These are phyloP conservation scores for Actinemys pallida DNA, from an alignment of 2,113 vertebrate genomes.

Conservation along the genomic window DNA sequence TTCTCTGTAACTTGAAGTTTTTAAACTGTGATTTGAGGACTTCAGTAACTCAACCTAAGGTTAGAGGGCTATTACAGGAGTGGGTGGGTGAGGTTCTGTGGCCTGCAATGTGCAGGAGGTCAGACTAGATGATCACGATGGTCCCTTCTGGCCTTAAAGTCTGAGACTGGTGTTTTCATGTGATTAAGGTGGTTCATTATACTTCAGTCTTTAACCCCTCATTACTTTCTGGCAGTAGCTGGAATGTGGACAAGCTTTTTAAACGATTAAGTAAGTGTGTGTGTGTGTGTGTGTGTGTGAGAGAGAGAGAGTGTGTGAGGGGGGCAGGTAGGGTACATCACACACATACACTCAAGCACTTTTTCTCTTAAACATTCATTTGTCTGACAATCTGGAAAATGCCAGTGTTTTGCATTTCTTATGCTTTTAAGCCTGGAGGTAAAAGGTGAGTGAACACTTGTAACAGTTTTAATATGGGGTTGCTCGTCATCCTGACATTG, in stretches of 20 bases:
- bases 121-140: not conserved
- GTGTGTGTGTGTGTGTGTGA: fast-evolving
- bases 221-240: not conserved
- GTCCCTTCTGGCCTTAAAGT: not conserved
- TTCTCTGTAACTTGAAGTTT: not conserved
- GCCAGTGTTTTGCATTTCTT: not conserved
- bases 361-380: not conserved
- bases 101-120: not conserved
- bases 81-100: not conserved
- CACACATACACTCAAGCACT: not conserved
- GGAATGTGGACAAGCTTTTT: not conserved
- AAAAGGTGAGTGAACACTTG: not conserved
- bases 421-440: not conserved
- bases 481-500: not conserved
- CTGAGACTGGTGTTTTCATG: not conserved
- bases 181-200: not conserved
- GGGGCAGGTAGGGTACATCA: not conserved
- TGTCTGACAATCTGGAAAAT: not conserved
- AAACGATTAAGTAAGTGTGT: not conserved
- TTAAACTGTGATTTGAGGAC: not conserved
- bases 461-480: not conserved
- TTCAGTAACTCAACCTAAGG: not conserved
- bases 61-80: not conserved
- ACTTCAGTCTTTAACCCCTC: not conserved
- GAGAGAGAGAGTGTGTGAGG: too few species aligned